These are phyloP conservation scores for Babyrousa celebensis DNA, from an alignment of 2,797 vertebrate genomes.

Conservation along the genomic window DNA sequence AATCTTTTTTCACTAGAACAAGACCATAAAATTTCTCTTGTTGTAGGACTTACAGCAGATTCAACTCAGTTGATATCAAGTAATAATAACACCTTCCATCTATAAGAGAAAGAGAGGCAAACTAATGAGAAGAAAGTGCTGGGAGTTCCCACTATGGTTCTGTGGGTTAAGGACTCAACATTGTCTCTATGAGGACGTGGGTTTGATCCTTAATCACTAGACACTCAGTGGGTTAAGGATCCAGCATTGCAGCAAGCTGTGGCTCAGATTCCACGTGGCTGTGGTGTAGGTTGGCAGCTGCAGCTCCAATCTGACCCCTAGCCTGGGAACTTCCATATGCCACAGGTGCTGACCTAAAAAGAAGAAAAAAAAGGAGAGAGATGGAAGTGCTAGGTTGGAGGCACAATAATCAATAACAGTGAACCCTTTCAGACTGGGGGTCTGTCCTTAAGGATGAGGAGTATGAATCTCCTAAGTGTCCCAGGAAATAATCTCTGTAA, in stretches of 20 bases:
- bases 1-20: slow-evolving; percentile 48
- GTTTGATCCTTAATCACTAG: too few relatives aligned
- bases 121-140: background rate
- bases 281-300: too few relatives aligned
- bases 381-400: background rate
- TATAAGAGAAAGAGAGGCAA: slow-evolving; percentile 41
- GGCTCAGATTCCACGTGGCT: too few relatives aligned
- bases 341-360: too few relatives aligned
- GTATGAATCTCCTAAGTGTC: background rate
- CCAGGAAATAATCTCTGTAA: background rate
- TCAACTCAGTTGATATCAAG: background rate
- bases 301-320: too few relatives aligned
- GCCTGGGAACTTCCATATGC: too few relatives aligned
- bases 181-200: too few relatives aligned
- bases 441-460: background rate
- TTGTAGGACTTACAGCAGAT: background rate
- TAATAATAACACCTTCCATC: background rate
- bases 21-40: background rate
- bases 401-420: background rate
- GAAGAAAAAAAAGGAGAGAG: background rate
- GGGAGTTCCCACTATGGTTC: background rate
- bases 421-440: background rate
- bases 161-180: too few relatives aligned
- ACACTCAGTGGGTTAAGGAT: too few relatives aligned
- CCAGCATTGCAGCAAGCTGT: too few relatives aligned